Base-by-base conservation (phyloP, 1,140 invertebrate genomes). In the Aphaenogaster floridana region DNA sequence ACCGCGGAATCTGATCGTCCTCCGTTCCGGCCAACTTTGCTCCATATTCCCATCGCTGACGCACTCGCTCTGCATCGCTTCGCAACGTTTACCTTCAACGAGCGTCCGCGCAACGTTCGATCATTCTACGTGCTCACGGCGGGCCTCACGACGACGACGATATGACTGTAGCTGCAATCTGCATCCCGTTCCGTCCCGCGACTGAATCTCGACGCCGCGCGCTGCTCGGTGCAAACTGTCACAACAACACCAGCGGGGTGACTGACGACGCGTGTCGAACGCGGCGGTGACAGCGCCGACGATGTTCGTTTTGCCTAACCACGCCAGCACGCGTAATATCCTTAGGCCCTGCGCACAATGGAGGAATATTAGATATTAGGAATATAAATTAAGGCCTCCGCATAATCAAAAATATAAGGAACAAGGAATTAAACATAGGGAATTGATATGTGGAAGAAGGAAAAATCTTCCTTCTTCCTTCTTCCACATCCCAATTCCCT, bases 1-100 rank as follows among this genome's bases (percentile, higher is more conserved):
- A 48, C 17, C 61, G 74, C 61, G 61, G 28, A 86, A 78, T 13
- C 83, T 52, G 21, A 86, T 86, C 36, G 72, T 78, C 74, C 3
- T 79, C 21, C 54, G 66, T 15, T 86, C 83, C 36, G 61, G 11
- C 34, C 45, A 79, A 9, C 17, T n/a, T n/a, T 34, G 72, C 39
- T 66, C 83, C 83, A 64, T 66, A n/a, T 42, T 39, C 6, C 21
- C 48, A 54, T 78, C 61, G 34, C 21, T 48, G 57, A 11, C 17
- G 15, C 15, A 3, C 66, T 28, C 69, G 54, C 3, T 48, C 11
- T 61, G 80, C 80, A 74, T 76, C 63, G 48, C n/a, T 42, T 0
- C 1, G 6, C 7, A 11, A 61, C 7, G 57, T 63, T n/a, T 11
- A 28, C n/a, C 59, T 4, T 78, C 50, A 28, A 69, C 21, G 79